These are phyloP conservation scores for Synergus japonicus DNA, from an alignment of 2,888 invertebrate genomes.

Conservation along the genomic window DNA sequence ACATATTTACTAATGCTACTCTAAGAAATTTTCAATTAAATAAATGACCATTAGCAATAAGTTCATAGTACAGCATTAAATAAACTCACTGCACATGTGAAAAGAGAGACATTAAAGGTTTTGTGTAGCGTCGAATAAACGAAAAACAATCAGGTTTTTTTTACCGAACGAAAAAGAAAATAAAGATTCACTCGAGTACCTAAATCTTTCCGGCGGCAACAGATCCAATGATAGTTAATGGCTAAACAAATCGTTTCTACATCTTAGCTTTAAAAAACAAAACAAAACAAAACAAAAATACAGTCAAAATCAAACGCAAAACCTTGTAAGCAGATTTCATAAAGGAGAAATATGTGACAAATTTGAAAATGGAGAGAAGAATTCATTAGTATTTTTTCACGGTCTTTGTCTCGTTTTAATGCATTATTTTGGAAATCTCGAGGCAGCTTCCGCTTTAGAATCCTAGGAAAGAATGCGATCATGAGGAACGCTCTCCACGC, in stretches of 20 bases:
- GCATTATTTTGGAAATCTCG: conserved; percentile 57
- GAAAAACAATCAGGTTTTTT: too few species aligned
- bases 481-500: conserved; percentile 67
- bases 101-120: background rate
- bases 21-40: too few species aligned
- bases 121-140: background rate
- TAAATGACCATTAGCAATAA: too few species aligned
- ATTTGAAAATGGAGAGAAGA: conserved; percentile 16
- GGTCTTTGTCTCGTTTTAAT: conserved; percentile 51
- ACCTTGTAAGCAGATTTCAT: background rate
- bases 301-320: background rate
- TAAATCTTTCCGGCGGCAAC: background rate
- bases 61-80: background rate
- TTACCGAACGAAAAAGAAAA: background rate
- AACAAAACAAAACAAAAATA: background rate
- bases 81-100: background rate
- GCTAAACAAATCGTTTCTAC: background rate
- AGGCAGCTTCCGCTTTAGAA: conserved; percentile 68
- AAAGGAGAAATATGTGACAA: conserved; percentile 27
- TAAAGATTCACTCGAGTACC: background rate
- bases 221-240: background rate
- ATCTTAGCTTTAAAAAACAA: too few species aligned
- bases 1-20: too few species aligned
- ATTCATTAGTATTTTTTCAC: conserved; percentile 32
- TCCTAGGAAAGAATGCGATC: conserved; percentile 70